Evolutionary conservation across 2,113 vertebrate genomes (phyloP).

Genomic region (Anolis sagrei): DNA sequence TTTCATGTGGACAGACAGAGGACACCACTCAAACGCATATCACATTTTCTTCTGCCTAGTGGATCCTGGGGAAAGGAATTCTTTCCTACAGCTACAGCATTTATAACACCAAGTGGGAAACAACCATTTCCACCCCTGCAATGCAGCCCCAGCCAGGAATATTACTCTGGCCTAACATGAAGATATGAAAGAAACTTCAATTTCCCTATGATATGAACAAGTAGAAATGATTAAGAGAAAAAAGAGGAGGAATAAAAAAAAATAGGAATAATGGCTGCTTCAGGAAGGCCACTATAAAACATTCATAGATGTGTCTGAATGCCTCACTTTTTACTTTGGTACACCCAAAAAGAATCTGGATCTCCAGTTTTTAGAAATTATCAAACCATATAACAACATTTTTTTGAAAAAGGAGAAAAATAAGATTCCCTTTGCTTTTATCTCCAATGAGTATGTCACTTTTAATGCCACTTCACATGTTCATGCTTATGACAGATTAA

Average conservation of each 20-base stretch:
- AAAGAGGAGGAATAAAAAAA: neutral
- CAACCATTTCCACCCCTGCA: too few species aligned
- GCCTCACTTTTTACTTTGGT: neutral
- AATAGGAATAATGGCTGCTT: neutral
- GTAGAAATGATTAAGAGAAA: neutral
- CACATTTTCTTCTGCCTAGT: neutral
- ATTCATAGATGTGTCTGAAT: neutral
- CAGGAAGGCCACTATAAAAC: neutral
- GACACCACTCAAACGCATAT: neutral
- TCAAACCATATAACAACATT: neutral
- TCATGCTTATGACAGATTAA: neutral
- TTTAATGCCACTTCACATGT: neutral
- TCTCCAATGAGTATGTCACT: neutral
- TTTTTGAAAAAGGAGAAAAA: neutral
- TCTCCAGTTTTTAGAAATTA: too few species aligned
- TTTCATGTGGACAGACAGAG: neutral
- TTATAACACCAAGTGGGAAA: neutral
- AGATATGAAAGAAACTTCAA: too few species aligned
- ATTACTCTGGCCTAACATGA: neutral
- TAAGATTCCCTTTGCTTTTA: neutral
- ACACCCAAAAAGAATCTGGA: neutral
- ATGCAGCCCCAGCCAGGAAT: neutral
- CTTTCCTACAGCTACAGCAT: neutral
- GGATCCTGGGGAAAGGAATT: neutral
- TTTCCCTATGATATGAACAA: neutral